Conservation (phyloP, 92 coral and sea anemone species). For the Actinostola sp. region DNA sequence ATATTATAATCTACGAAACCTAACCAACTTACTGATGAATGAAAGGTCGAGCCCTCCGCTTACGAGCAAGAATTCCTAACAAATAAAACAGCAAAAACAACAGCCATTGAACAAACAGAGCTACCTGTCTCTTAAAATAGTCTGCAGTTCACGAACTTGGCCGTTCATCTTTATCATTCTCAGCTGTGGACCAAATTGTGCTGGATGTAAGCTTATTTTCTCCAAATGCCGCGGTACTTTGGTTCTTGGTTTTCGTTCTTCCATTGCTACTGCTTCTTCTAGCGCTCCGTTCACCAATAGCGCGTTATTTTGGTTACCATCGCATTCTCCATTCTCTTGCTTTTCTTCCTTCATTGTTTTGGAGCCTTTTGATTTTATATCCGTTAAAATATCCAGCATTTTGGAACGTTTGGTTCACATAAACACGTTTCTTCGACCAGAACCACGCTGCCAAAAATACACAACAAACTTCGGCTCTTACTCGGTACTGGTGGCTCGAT, state of each 20-base stretch:
- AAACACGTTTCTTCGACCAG: no score
- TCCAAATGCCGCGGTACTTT: conserved; percentile 17
- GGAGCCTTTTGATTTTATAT: conserved; percentile 17
- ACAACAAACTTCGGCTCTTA: neutral
- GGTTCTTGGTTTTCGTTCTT: conserved; percentile 32
- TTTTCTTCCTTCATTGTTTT: conserved; percentile 18
- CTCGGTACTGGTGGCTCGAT: neutral
- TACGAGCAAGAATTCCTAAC: neutral
- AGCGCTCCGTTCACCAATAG: conserved; percentile 30
- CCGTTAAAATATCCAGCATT: conserved; percentile 39
- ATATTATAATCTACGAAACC: no score
- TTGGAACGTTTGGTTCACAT: no score
- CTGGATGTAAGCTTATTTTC: no score
- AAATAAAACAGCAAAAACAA: neutral
- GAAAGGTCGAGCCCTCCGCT: neutral
- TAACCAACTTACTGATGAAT: no score
- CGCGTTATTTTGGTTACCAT: conserved; percentile 44
- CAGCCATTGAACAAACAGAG: neutral
- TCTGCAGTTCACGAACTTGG: conserved; percentile 94
- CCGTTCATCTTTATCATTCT: conserved; percentile 85
- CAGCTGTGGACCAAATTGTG: conserved; percentile 73
- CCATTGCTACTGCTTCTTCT: conserved; percentile 25
- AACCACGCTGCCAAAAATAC: conserved; percentile 5
- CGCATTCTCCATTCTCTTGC: conserved; percentile 42
- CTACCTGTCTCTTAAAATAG: conserved; percentile 89